Evolutionary conservation across 2,888 invertebrate species (phyloP), one percentile per base, ranked within the genome.

Genomic region (Caenorhabditis japonica): DNA sequence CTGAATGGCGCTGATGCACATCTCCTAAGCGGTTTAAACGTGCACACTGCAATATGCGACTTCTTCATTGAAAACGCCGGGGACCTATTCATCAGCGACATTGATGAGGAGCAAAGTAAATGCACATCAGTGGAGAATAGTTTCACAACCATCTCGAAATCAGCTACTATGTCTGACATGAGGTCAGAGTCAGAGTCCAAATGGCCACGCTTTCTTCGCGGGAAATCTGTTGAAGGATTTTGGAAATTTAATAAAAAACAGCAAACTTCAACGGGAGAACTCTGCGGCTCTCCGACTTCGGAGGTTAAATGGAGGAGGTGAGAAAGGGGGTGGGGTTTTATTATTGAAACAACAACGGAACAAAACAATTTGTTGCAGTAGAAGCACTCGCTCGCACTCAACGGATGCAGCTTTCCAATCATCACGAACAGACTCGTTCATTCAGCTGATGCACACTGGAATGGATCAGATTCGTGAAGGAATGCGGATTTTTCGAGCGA

Each of bases 31-130:
- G 83, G 81, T 19, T 72, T 84, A 17, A 81, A 82, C 36, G 76
- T 83, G 10, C 83, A 84, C 62, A 84, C 82, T 10, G 75, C 79
- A 7, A 71, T 84, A 49, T 84, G 84, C 62, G 79, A 80, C 46
- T 81, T 77, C 47, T 68, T 81, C 23, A 83, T 84, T 53, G 71
- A 76, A 13, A 68, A 82, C 49, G 77, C 80, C 0, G 53, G 61
- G 17, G 25, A 55, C n/a, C 56, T 80, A n/a, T 79, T 78, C 51
- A 61, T 56, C n/a, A 59, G 33, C 19, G 69, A 77, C 17, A 49
- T 69, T 39, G 73, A 76, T 19, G 68, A 69, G 38, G 72, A 72
- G 21, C 62, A 71, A 55, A 71, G 71, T 27, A 64, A 53, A 55
- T 60, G 64, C 23, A 72, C 59, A 23, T 52, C 64, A 2, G 46